These are phyloP conservation scores for Lagocephalus sceleratus DNA, from an alignment of 2,797 vertebrate species.

Conservation along the genomic window DNA sequence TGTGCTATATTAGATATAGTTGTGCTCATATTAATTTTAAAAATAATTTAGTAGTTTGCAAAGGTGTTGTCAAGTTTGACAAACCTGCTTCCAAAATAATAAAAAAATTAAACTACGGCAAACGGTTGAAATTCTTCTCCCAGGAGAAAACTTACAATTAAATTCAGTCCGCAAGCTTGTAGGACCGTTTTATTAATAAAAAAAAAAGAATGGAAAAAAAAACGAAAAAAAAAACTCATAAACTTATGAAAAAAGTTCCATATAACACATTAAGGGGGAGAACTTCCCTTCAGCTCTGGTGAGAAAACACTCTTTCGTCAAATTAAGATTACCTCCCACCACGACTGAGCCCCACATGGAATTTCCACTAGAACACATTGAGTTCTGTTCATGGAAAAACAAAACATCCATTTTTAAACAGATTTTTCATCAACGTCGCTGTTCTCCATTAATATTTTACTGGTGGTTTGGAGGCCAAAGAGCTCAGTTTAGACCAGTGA, in stretches of 20 bases:
- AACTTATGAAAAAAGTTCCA: background rate
- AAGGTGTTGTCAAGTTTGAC: background rate
- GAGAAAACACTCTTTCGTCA: constrained; percentile 63
- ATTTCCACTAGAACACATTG: constrained; percentile 48
- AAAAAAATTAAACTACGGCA: too few species aligned
- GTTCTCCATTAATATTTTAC: constrained; percentile 65
- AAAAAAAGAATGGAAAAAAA: background rate
- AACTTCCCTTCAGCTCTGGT: constrained; percentile 63
- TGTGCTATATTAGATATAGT: too few species aligned
- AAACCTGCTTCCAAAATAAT: background rate
- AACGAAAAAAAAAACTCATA: background rate
- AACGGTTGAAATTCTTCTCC: too few species aligned
- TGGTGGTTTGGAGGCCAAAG: constrained; percentile 52
- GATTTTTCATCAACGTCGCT: constrained; percentile 56
- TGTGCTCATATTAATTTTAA: too few species aligned
- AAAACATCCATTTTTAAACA: constrained; percentile 69
- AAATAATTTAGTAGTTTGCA: too few species aligned
- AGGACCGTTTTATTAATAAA: background rate
- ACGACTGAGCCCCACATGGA: constrained; percentile 45
- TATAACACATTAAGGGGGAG: constrained; percentile 39
- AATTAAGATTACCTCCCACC: constrained; percentile 70
- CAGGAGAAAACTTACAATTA: too few species aligned
- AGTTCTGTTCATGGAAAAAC: constrained; percentile 55
- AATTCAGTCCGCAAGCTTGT: too few species aligned
- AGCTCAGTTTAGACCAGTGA: constrained; percentile 34